A percentile compares a stretch with the other conserved stretches of the same genome.
Evolutionary conservation across 2,797 vertebrate genomes (phyloP).

Genomic region (Xenopus petersii): DNA sequence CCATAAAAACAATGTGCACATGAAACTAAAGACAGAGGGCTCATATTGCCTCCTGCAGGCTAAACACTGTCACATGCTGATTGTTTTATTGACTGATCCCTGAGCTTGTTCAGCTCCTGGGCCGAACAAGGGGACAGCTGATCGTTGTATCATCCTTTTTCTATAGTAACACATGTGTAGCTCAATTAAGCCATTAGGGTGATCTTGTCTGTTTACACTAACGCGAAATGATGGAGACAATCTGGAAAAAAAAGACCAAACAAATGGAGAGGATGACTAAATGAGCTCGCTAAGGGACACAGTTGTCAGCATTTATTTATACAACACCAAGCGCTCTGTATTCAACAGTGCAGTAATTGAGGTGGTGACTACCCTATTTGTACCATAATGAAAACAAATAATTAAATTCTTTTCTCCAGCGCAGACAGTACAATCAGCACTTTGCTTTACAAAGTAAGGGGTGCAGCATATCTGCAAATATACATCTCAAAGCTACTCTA

Average conservation of each 20-base stretch:
- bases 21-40: background rate
- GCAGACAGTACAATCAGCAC: background rate
- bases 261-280: constrained; percentile 15
- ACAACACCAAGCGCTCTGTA: background rate
- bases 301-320: constrained; percentile 25
- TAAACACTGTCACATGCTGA: background rate
- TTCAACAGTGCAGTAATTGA: background rate
- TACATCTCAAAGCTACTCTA: too few relatives aligned
- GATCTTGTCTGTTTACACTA: constrained; percentile 18
- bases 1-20: too few relatives aligned
- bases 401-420: constrained; percentile 9
- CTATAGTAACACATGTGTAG: constrained; percentile 34
- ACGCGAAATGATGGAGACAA: constrained; percentile 17
- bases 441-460: too few relatives aligned
- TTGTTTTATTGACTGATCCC: constrained; percentile 35
- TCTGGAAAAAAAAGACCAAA: constrained; percentile 9
- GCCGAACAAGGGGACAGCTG: constrained; percentile 8
- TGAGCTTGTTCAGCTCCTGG: constrained; percentile 5
- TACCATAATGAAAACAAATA: constrained; percentile 18
- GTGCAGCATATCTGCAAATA: too few relatives aligned
- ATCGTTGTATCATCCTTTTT: constrained; percentile 36
- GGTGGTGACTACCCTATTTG: background rate
- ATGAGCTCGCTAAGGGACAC: constrained; percentile 7
- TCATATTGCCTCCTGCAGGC: background rate
- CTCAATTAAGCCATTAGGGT: constrained; percentile 43